Percentiles rank a stretch among this genome's conserved stretches.
These are phyloP conservation scores for Lepus americanus DNA, from an alignment of 2,113 vertebrate species.

Conservation along the genomic window DNA sequence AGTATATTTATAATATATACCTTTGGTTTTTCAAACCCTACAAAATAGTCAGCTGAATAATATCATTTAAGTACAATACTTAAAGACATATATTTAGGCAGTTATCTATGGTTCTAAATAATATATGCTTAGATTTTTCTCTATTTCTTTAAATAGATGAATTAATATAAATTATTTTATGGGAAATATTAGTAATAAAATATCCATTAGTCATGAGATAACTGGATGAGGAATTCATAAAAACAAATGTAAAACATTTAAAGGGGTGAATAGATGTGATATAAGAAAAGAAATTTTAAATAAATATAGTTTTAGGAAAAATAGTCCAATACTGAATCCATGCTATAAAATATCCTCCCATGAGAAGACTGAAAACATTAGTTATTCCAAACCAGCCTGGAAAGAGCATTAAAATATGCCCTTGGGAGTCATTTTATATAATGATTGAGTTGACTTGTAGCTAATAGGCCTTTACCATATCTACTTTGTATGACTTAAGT, in stretches of 20 bases:
- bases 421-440: constrained; percentile 57
- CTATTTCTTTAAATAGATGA: constrained; percentile 45
- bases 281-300: constrained; percentile 51
- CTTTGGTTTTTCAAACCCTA: constrained; percentile 31
- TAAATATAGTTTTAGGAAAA: constrained; percentile 59
- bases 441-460: constrained; percentile 12
- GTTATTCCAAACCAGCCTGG: constrained; percentile 49
- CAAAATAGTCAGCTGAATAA: background rate
- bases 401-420: constrained; percentile 64
- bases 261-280: constrained; percentile 34
- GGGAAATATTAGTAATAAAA: constrained; percentile 49
- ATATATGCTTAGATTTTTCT: constrained; percentile 34
- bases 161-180: constrained; percentile 59
- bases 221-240: background rate
- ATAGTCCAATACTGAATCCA: background rate
- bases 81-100: background rate
- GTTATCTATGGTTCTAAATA: constrained; percentile 43
- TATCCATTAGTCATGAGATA: background rate
- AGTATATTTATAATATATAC: background rate
- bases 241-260: constrained; percentile 49
- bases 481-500: constrained; percentile 57
- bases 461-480: constrained; percentile 47
- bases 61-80: background rate
- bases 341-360: background rate
- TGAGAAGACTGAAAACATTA: constrained; percentile 61